These are phyloP conservation scores for Phrynocephalus versicolor DNA, from an alignment of 2,113 vertebrate genomes.

Conservation along the genomic window DNA sequence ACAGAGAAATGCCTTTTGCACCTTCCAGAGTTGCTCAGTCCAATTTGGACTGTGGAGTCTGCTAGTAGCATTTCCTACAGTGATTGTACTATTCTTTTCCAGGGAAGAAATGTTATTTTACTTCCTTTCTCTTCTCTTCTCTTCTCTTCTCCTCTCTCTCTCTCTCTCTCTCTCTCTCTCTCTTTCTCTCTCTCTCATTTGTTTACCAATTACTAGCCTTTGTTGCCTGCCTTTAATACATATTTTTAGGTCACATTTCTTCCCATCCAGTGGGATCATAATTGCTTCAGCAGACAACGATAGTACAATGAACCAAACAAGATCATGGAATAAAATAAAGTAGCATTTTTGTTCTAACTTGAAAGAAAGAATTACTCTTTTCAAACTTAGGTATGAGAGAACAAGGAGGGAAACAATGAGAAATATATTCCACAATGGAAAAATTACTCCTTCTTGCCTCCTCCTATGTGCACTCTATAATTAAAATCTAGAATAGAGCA, in stretches of 20 bases:
- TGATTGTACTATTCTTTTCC: background rate
- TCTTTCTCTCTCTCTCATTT: background rate
- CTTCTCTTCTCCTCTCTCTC: background rate
- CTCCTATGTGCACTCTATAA: slow-evolving; percentile 54
- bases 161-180: too few relatives aligned
- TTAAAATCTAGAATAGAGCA: slow-evolving; percentile 71
- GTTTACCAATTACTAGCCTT: background rate
- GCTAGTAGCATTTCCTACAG: background rate
- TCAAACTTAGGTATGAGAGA: background rate
- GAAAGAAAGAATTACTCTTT: slow-evolving; percentile 45
- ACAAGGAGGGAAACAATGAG: slow-evolving; percentile 44
- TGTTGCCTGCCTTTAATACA: background rate
- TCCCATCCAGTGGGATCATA: slow-evolving; percentile 24
- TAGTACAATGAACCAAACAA: background rate
- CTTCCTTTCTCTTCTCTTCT: too few relatives aligned
- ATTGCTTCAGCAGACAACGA: background rate
- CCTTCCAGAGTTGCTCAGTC: too few relatives aligned
- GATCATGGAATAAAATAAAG: slow-evolving; percentile 1
- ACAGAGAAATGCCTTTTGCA: too few relatives aligned
- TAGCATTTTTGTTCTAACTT: slow-evolving; percentile 2
- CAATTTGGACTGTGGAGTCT: background rate
- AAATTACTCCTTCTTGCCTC: slow-evolving; percentile 54
- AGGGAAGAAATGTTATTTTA: background rate
- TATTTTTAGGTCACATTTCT: slow-evolving; percentile 24
- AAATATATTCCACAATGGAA: slow-evolving; percentile 40